A percentile compares a stretch with the other conserved stretches of the same genome.
Conservation (phyloP, 2,888 invertebrate genomes). For the Oxyteleia sp. region DNA sequence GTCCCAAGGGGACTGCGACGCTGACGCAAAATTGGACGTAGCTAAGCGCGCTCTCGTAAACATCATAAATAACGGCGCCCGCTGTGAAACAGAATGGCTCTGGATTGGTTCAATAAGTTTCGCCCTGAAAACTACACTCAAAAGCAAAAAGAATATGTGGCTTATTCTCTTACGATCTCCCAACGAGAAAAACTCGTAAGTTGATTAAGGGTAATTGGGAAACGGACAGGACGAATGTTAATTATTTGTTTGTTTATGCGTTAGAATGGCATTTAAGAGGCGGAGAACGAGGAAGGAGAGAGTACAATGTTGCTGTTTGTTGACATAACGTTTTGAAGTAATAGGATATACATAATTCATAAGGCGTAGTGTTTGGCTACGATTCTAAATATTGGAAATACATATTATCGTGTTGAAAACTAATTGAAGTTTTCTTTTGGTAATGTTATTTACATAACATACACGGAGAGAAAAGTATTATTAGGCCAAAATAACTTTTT, state of each 20-base stretch:
- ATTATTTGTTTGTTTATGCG: slow-evolving; percentile 1
- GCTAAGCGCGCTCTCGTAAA: slow-evolving; percentile 68
- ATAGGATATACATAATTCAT: not conserved
- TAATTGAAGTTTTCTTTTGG: too few relatives aligned
- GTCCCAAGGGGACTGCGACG: slow-evolving; percentile 55
- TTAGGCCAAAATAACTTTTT: too few relatives aligned
- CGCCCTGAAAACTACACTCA: slow-evolving; percentile 37
- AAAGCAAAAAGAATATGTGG: slow-evolving; percentile 48
- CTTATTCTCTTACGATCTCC: slow-evolving; percentile 30
- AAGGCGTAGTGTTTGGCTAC: not conserved
- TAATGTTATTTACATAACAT: too few relatives aligned
- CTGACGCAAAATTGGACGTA: slow-evolving; percentile 65
- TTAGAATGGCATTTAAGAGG: too few relatives aligned
- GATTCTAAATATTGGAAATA: too few relatives aligned
- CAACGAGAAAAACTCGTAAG: slow-evolving; percentile 18
- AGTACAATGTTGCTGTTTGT: too few relatives aligned
- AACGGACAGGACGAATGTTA: not conserved
- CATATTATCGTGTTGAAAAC: too few relatives aligned
- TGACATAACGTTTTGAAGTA: not conserved
- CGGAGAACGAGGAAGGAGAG: too few relatives aligned
- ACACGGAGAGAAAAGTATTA: too few relatives aligned
- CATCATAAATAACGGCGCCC: slow-evolving; percentile 67
- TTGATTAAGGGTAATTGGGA: slow-evolving; percentile 13
- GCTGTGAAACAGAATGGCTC: slow-evolving; percentile 54
- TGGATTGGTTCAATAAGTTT: slow-evolving; percentile 66